A percentile compares a stretch with the other conserved stretches of the same genome.
Conservation (phyloP, 2,113 vertebrate species). For the Saccopteryx bilineata region DNA sequence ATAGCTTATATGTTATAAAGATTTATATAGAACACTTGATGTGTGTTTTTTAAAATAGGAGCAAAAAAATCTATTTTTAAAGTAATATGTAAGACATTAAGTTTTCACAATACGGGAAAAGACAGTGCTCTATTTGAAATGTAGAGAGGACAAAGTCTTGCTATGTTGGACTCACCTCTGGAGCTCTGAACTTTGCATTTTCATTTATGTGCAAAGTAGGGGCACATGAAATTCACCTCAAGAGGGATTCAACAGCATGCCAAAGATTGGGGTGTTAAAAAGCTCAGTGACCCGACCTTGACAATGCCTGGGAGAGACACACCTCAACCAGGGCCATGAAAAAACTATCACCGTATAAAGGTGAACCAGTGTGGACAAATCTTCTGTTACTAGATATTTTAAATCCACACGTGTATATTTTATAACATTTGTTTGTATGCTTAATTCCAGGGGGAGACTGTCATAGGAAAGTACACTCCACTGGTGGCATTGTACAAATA, state of each 20-base stretch:
- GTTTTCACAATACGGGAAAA: not conserved
- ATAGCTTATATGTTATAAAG: not conserved
- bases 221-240: constrained; percentile 39
- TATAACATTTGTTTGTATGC: not conserved
- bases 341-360: not conserved
- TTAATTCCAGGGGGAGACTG: not conserved
- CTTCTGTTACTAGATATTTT: not conserved
- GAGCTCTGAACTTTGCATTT: constrained; percentile 32
- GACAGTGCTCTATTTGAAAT: not conserved
- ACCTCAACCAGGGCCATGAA: not conserved
- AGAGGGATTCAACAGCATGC: not conserved
- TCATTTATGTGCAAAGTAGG: constrained; percentile 70
- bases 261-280: not conserved
- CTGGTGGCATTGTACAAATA: not conserved
- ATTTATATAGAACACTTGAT: not conserved
- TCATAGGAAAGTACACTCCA: not conserved
- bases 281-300: not conserved
- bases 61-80: not conserved
- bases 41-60: not conserved
- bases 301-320: accelerated
- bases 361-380: not conserved
- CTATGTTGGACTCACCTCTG: constrained; percentile 18
- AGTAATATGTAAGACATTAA: not conserved
- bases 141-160: not conserved
- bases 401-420: not conserved